Conservation (phyloP, 1,140 invertebrate genomes). For the Cydia amplana region DNA sequence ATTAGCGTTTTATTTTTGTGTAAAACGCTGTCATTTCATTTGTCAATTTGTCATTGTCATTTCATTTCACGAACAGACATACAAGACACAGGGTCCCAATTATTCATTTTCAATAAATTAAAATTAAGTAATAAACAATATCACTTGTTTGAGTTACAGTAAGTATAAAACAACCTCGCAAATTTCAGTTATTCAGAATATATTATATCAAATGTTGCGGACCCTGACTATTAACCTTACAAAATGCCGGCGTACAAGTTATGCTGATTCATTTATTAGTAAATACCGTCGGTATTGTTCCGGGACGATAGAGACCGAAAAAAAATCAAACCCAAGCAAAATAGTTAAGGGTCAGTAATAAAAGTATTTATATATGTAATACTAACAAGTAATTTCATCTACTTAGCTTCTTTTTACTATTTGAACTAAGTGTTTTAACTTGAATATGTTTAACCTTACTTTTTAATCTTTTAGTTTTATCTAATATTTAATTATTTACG, state of each 20-base stretch:
- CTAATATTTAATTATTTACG: neutral
- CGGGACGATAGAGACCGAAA: conserved; percentile 44
- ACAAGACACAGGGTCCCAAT: conserved; percentile 5
- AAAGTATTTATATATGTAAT: conserved; percentile 27
- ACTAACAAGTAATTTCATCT: conserved; percentile 21
- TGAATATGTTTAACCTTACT: neutral
- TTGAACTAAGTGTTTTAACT: neutral
- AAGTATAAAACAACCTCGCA: conserved; percentile 40
- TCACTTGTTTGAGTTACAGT: conserved; percentile 35
- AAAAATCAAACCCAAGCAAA: conserved; percentile 49
- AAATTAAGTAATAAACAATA: neutral
- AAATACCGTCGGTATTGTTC: conserved; percentile 54
- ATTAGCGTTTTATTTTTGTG: too few relatives aligned
- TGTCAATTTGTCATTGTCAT: neutral
- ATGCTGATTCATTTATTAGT: conserved; percentile 70
- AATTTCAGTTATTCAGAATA: conserved; percentile 23
- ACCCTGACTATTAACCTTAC: conserved; percentile 67
- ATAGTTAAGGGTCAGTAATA: conserved; percentile 70
- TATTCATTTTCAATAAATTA: neutral
- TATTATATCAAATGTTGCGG: conserved; percentile 59
- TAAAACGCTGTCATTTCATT: too few relatives aligned
- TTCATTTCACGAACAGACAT: neutral
- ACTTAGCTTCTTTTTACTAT: neutral
- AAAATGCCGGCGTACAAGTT: conserved; percentile 65
- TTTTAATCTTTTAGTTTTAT: neutral